Evolutionary conservation across 1,140 invertebrate genomes (phyloP), one percentile per base, ranked within the genome.

Genomic region (Fopius arisanus): DNA sequence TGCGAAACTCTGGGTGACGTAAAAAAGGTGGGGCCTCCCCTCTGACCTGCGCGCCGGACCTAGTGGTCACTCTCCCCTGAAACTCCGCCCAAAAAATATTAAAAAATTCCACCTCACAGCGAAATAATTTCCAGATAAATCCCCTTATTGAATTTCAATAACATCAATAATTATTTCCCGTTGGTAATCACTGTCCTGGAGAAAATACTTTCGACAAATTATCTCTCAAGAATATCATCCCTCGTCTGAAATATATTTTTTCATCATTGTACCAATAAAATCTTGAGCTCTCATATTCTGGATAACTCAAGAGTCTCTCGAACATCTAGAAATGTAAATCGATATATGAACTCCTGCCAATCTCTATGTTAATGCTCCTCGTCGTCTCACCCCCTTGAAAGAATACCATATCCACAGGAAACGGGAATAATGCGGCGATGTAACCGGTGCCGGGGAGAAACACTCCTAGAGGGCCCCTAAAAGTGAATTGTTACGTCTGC

Each of bases 401-500:
- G 21, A 16, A 62, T n/a, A 12, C 9, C 12, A 37, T 37, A 37
- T 37, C 33, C 62, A 75, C 77, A 70, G 75, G 78, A 79, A 71
- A 40, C 21, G 14, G 65, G 74, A 72, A 72, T 78, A 54, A 26
- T 70, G 76, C 67, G 78, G 77, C 77, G 78, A 71, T 31, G 33
- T 33, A 43, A 16, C 75, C 62, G 76, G 70, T 72, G 69, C 77
- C 75, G 69, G 37, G 48, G 80, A 78, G 81, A 74, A 78, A 75
- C 74, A 78, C 75, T 81, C 78, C 72, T 85, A 76, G 81, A 87
- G 86, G 80, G 83, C 83, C 85, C 84, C 86, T 87, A 87, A 88
- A 88, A 88, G 84, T 88, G 87, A 88, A 88, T 87, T 88, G 87
- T 88, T 87, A 84, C 87, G 85, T 88, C 87, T 88, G 87, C 82